These are phyloP conservation scores for Leptodactylus fuscus DNA, from an alignment of 2,113 vertebrate species.

Conservation along the genomic window DNA sequence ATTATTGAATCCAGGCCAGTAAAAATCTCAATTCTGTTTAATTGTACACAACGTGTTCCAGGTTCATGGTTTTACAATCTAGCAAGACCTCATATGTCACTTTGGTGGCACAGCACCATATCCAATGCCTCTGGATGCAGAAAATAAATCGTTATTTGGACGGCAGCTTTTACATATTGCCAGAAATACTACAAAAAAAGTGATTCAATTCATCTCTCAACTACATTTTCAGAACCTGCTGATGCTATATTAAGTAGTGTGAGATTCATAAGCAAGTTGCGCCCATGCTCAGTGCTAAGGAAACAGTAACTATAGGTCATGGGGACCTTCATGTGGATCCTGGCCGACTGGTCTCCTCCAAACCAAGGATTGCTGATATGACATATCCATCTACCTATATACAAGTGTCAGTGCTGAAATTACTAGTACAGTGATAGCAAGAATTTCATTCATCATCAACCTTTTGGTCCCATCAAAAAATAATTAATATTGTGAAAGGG, in stretches of 20 bases:
- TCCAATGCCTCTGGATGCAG: background rate
- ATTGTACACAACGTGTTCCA: background rate
- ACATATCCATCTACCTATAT: background rate
- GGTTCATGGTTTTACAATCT: background rate
- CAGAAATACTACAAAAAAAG: no score
- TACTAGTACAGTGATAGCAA: background rate
- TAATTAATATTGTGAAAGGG: background rate
- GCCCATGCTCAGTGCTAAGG: background rate
- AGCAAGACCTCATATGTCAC: background rate
- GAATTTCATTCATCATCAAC: background rate
- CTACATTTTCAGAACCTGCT: constrained; percentile 42
- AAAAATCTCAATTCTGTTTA: constrained; percentile 20
- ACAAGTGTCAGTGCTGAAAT: background rate
- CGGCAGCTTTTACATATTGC: background rate
- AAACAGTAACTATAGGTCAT: background rate
- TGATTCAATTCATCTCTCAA: constrained; percentile 1
- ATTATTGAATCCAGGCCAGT: no score
- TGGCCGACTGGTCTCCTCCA: background rate
- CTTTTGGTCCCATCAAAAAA: background rate
- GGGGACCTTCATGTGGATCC: background rate
- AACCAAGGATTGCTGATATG: background rate
- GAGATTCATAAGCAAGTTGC: background rate
- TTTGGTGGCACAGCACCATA: background rate
- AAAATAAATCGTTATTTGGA: background rate
- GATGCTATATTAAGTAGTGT: background rate